Percentiles rank a stretch among this genome's conserved stretches.
phyloP scores from a whole-genome alignment of 2,113 vertebrate genomes.

The Phyllostomus discolor region DNA sequence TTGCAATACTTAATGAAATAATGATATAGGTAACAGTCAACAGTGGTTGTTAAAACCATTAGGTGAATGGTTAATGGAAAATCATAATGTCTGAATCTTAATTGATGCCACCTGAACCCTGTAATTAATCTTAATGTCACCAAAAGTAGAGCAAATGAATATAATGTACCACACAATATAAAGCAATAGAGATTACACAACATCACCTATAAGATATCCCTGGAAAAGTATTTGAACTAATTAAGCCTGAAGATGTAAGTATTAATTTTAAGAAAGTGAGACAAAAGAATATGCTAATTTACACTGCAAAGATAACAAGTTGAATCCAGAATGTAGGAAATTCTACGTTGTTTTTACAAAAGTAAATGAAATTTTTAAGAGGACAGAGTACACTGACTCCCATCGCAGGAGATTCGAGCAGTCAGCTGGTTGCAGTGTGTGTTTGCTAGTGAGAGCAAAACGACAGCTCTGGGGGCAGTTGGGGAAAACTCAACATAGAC shows the following conservation, averaged over 20 bases:
- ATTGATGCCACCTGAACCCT: neutral
- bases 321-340: neutral
- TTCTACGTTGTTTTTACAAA: neutral
- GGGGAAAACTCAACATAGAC: neutral
- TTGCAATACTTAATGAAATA: constrained; percentile 30
- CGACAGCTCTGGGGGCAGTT: neutral
- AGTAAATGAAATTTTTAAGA: neutral
- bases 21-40: neutral
- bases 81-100: constrained; percentile 1
- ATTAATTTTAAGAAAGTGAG: neutral
- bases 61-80: constrained; percentile 43
- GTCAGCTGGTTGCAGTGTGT: neutral
- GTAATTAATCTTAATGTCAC: constrained; percentile 45
- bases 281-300: neutral
- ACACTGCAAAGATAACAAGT: neutral
- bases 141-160: neutral
- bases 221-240: neutral
- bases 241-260: neutral
- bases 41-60: constrained; percentile 2
- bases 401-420: neutral
- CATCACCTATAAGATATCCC: neutral
- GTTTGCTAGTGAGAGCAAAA: neutral
- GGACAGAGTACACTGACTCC: neutral
- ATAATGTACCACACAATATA: neutral
- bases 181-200: neutral